These are phyloP conservation scores for Apeltes quadracus DNA, from an alignment of 2,113 vertebrate genomes.

Conservation along the genomic window DNA sequence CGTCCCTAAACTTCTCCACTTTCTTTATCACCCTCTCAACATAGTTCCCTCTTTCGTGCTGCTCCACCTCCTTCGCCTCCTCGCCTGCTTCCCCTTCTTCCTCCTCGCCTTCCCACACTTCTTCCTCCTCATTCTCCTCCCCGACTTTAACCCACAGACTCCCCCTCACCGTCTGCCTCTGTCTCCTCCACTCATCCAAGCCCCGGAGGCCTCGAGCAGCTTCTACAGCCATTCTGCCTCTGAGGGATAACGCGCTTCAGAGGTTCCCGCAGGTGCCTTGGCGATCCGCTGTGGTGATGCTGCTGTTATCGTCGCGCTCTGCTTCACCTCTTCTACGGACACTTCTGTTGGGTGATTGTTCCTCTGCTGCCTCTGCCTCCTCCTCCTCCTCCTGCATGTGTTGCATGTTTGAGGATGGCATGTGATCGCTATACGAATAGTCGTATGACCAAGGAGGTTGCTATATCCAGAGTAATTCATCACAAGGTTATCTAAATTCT, in stretches of 20 bases:
- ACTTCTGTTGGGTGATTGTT: slow-evolving; percentile 28
- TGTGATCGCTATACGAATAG: slow-evolving; percentile 18
- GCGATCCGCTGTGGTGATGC: slow-evolving; percentile 1
- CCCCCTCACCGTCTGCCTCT: slow-evolving; percentile 29
- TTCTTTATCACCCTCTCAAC: neutral
- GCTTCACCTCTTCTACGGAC: slow-evolving; percentile 25
- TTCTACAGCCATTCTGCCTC: slow-evolving; percentile 38
- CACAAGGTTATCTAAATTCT: slow-evolving; percentile 44
- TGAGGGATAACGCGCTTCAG: neutral
- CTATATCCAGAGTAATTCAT: slow-evolving; percentile 51
- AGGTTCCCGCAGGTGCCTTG: neutral
- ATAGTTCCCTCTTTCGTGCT: neutral
- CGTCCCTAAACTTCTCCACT: neutral
- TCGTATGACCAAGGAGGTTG: slow-evolving; percentile 37
- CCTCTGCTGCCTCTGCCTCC: slow-evolving; percentile 22
- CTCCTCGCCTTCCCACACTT: neutral
- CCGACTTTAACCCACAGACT: neutral
- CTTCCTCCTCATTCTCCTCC: neutral
- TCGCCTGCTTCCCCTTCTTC: neutral
- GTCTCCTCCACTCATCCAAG: slow-evolving; percentile 35
- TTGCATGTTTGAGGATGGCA: neutral
- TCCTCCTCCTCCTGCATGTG: slow-evolving; percentile 21
- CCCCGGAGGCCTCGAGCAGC: slow-evolving; percentile 1
- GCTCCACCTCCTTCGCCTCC: neutral
- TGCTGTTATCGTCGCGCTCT: slow-evolving; percentile 23